Evolutionary conservation across 2,797 vertebrate species (phyloP).

Genomic region (Falco novaeseelandiae): DNA sequence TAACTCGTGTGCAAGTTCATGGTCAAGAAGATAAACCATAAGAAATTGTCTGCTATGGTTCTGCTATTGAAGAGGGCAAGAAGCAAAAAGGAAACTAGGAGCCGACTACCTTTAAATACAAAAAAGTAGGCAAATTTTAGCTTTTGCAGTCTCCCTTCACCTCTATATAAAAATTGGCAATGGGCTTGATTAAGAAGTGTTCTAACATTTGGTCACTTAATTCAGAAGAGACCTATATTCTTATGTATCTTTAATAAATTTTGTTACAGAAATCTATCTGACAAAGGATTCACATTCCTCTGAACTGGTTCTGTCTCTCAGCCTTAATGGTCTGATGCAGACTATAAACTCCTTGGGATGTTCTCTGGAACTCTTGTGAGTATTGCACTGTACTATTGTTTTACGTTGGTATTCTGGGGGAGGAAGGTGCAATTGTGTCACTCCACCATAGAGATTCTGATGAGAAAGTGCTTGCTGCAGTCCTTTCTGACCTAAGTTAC

Average conservation of each 20-base stretch:
- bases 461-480: neutral
- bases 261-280: neutral
- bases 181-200: neutral
- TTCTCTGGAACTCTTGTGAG: neutral
- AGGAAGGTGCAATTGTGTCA: neutral
- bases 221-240: neutral
- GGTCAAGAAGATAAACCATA: neutral
- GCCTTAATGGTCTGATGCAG: neutral
- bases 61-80: neutral
- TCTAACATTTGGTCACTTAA: neutral
- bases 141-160: neutral
- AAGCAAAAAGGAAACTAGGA: neutral
- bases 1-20: neutral
- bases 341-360: neutral
- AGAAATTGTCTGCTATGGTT: neutral
- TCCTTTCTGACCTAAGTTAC: neutral
- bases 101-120: neutral
- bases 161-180: neutral
- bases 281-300: neutral
- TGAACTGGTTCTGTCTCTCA: neutral
- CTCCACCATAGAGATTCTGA: neutral
- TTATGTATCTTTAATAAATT: neutral
- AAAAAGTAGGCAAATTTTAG: neutral
- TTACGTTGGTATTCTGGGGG: neutral
- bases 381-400: neutral